Evolutionary conservation across 1,140 invertebrate genomes (phyloP), one percentile per base, ranked within the genome.

Genomic region (Capitella teleta): DNA sequence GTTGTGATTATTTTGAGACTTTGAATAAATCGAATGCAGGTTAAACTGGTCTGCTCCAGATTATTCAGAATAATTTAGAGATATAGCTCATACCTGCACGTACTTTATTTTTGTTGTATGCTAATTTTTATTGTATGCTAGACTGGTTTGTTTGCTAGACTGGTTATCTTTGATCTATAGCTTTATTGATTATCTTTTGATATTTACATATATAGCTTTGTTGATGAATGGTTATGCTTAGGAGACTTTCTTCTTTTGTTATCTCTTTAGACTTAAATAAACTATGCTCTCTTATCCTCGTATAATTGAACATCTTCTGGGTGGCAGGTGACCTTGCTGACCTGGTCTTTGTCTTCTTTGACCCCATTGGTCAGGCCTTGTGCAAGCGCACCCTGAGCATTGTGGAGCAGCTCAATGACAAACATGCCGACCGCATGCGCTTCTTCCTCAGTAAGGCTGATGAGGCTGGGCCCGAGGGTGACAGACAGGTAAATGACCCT

Each of bases 301-400:
- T n/a, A n/a, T n/a, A n/a, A n/a, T n/a, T n/a, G n/a, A n/a, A n/a
- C n/a, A 34, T 10, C 12, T 6, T n/a, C 12, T 25, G 5, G 38
- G 32, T 62, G 60, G 8, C 60, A 76, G 75, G 78, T 46, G 73
- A 78, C 47, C 63, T 78, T 41, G 76, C 78, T 14, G 79, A 80
- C 58, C 59, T 80, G 52, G 76, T 80, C 43, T 79, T 80, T 65
- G 78, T 80, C 0, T 80, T 80, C 66, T 80, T 81, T 62, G 79
- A 81, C 59, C 79, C 79, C 0, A 80, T 80, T 65, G 79, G 79
- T 18, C 79, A 80, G 59, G 79, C 79, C 5, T 56, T 81, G 28
- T 80, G 79, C 56, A 79, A 79, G 54, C 54, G 79, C 54, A 81
- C 79, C 2, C 56, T 81, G 30, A 76, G 77, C 60, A 66, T 80